Evolutionary conservation across 2,797 vertebrate species (phyloP).

Genomic region (Melanotaenia pygmaea): DNA sequence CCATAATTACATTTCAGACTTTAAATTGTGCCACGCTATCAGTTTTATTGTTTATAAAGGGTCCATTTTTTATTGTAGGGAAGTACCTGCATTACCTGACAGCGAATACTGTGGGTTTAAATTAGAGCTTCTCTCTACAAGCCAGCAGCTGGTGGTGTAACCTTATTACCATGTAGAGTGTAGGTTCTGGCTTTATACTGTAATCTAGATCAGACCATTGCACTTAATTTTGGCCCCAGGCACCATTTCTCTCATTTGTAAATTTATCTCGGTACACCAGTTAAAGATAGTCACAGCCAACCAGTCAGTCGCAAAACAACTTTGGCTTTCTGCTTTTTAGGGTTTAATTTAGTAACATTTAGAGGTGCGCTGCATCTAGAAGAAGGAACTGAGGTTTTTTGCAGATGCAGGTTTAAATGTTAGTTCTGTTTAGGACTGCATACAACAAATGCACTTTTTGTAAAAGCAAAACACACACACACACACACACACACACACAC

Average conservation of each 20-base stretch:
- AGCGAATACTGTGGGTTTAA: background rate
- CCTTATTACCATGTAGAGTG: background rate
- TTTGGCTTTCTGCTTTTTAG: background rate
- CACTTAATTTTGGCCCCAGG: background rate
- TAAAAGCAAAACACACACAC: background rate
- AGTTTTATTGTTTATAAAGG: background rate
- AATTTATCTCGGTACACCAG: background rate
- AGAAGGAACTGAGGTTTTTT: background rate
- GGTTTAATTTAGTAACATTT: background rate
- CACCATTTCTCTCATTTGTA: background rate
- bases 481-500: too few relatives aligned
- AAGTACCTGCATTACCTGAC: constrained; percentile 16
- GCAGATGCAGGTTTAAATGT: background rate
- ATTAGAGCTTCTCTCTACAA: rapidly evolving
- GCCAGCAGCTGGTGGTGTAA: background rate
- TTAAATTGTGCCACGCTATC: background rate
- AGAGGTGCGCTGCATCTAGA: background rate
- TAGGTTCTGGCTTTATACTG: background rate
- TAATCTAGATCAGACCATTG: background rate
- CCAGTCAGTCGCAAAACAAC: background rate
- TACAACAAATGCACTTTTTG: background rate
- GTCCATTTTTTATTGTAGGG: background rate
- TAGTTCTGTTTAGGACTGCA: background rate
- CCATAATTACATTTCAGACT: background rate
- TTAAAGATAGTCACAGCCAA: background rate